A percentile compares a stretch with the other conserved stretches of the same genome.
phyloP scores from a whole-genome alignment of 2,797 vertebrate species.

The Phrynocephalus forsythii region DNA sequence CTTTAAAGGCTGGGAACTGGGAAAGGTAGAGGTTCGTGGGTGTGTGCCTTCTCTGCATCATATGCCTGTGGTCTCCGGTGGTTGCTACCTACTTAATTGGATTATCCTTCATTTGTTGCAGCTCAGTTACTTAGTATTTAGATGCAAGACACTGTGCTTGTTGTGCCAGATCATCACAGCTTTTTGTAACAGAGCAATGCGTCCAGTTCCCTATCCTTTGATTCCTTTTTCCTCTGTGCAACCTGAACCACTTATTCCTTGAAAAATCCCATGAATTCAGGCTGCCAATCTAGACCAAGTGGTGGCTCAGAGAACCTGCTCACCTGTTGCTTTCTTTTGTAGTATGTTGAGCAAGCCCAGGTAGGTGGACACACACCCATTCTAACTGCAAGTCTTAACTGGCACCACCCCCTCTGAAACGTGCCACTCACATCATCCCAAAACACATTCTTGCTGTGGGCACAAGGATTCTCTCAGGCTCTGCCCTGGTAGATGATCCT shows the following conservation, averaged over 20 bases:
- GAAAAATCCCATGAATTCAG: neutral
- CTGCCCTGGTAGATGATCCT: conserved; percentile 43
- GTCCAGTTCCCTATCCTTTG: neutral
- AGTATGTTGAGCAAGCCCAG: conserved; percentile 63
- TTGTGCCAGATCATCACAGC: neutral
- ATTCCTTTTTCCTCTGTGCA: neutral
- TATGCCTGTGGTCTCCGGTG: conserved; percentile 4
- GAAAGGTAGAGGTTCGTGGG: neutral
- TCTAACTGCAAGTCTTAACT: conserved; percentile 60
- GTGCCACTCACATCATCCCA: conserved; percentile 49
- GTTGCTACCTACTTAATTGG: neutral
- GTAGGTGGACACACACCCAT: conserved; percentile 75
- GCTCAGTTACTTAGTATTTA: neutral
- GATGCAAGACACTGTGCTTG: neutral
- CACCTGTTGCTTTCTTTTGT: conserved; percentile 30
- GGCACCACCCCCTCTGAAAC: neutral
- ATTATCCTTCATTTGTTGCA: conserved; percentile 22
- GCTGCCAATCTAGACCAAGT: neutral
- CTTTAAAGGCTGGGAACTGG: conserved; percentile 6
- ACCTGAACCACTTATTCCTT: neutral
- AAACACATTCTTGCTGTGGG: conserved; percentile 68
- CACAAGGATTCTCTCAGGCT: conserved; percentile 59
- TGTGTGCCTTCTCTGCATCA: neutral
- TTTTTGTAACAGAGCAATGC: neutral
- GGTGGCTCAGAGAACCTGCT: neutral